Percentiles rank a stretch among this genome's conserved stretches.
Evolutionary conservation across 2,888 invertebrate species (phyloP).

Genomic region (Melieria crassipennis): DNA sequence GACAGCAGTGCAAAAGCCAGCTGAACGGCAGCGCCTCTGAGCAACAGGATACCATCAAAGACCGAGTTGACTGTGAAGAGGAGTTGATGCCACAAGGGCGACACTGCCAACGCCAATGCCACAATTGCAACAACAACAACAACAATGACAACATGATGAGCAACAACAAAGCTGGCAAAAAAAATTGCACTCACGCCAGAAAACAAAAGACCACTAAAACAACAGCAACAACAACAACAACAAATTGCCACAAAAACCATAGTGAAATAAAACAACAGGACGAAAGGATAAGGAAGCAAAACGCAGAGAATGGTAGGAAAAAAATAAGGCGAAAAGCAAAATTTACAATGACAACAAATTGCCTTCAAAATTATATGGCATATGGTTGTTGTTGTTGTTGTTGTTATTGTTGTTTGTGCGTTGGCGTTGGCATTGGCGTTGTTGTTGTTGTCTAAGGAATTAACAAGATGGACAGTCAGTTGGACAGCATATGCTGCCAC

Average conservation of each 20-base stretch:
- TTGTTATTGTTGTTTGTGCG: background rate
- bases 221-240: background rate
- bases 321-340: background rate
- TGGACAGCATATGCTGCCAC: slow-evolving; percentile 12
- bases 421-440: slow-evolving; percentile 9
- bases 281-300: background rate
- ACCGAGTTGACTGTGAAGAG: background rate
- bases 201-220: background rate
- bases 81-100: background rate
- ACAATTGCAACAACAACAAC: too few relatives aligned
- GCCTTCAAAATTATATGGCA: slow-evolving; percentile 45
- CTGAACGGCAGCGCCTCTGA: background rate
- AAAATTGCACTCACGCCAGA: background rate
- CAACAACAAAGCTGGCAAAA: too few relatives aligned
- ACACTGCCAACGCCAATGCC: too few relatives aligned
- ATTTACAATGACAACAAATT: slow-evolving; percentile 47
- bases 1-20: background rate
- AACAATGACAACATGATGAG: too few relatives aligned
- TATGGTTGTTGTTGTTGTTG: background rate
- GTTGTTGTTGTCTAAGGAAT: slow-evolving; percentile 3
- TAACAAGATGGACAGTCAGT: background rate
- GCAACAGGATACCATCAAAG: background rate
- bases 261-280: background rate
- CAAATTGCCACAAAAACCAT: background rate
- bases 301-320: too few relatives aligned